A percentile compares a stretch with the other conserved stretches of the same genome.
phyloP scores from a whole-genome alignment of 2,797 vertebrate species.

The Orientallactaga sibirica region DNA sequence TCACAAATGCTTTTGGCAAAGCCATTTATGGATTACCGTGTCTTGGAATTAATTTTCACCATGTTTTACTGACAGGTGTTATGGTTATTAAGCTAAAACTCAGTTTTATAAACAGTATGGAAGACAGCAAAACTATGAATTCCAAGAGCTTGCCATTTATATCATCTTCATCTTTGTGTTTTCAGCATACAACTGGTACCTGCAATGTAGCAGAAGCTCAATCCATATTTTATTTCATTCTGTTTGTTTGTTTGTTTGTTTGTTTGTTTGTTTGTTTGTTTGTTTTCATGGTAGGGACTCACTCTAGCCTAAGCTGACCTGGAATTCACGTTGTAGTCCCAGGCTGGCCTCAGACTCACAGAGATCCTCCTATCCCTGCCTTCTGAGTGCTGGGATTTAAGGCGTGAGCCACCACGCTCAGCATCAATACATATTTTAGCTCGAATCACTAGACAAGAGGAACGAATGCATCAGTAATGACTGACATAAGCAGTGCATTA shows the following conservation, averaged over 20 bases:
- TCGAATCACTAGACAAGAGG: constrained; percentile 8
- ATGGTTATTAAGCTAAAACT: neutral
- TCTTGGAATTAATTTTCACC: neutral
- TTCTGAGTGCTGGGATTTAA: too few species aligned
- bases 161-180: neutral
- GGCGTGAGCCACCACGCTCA: too few species aligned
- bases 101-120: neutral
- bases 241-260: too few species aligned
- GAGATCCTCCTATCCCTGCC: too few species aligned
- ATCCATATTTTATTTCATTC: neutral
- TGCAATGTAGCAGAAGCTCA: neutral
- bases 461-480: neutral
- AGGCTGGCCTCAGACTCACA: too few species aligned
- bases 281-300: too few species aligned
- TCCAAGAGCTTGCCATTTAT: neutral
- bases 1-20: neutral
- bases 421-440: neutral
- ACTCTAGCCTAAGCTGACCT: too few species aligned
- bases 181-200: neutral
- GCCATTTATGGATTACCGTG: neutral
- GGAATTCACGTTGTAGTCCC: too few species aligned
- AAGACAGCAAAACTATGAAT: neutral
- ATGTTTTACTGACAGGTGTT: neutral
- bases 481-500: too few species aligned
- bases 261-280: too few species aligned